A percentile compares a stretch with the other conserved stretches of the same genome.
phyloP scores from a whole-genome alignment of 2,113 vertebrate genomes.

The Gasterosteus nipponicus region DNA sequence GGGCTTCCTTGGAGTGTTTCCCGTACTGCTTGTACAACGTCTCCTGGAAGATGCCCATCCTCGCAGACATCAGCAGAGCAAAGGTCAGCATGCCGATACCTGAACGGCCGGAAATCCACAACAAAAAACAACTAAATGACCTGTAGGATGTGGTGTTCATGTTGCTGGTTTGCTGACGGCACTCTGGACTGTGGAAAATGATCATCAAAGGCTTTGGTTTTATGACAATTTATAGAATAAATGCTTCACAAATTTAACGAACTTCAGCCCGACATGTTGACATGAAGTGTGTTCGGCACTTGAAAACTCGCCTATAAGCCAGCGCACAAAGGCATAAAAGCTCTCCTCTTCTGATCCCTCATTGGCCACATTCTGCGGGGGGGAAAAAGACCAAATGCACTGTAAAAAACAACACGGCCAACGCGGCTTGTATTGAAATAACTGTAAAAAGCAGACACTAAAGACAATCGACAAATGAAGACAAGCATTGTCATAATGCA shows the following conservation, averaged over 20 bases:
- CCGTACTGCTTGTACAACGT: conserved; percentile 91
- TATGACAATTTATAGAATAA: neutral
- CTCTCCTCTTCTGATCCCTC: conserved; percentile 80
- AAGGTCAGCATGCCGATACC: conserved; percentile 94
- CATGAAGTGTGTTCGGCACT: neutral
- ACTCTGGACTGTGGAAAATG: neutral
- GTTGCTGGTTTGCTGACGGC: neutral
- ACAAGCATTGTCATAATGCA: neutral
- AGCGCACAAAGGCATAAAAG: conserved; percentile 86
- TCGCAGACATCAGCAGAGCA: conserved; percentile 94
- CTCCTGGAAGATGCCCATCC: conserved; percentile 99
- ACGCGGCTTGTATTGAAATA: neutral
- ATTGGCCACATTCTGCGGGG: conserved; percentile 81
- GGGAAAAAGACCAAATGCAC: neutral
- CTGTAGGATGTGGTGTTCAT: neutral
- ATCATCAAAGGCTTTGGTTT: neutral
- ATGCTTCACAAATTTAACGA: neutral
- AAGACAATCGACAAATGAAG: neutral
- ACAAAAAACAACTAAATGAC: neutral
- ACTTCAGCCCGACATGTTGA: neutral
- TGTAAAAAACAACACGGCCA: neutral
- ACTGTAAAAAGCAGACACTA: neutral
- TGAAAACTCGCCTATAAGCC: conserved; percentile 87
- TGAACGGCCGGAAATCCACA: conserved; percentile 59
- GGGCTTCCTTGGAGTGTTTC: conserved; percentile 96